These are phyloP conservation scores for Melospiza melodia DNA, from an alignment of 2,113 vertebrate genomes.

Conservation along the genomic window DNA sequence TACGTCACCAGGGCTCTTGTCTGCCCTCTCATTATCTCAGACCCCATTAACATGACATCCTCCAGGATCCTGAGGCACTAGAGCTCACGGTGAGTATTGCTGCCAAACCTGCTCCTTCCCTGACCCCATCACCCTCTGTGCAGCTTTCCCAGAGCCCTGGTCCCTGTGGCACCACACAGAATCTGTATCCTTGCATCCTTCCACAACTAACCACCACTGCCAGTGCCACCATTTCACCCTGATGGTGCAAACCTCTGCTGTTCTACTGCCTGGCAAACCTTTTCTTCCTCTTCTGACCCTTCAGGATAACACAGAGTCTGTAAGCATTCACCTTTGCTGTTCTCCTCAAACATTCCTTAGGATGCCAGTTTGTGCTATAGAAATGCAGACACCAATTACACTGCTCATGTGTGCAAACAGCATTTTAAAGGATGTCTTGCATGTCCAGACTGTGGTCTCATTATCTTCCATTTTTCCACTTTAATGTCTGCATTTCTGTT, in stretches of 20 bases:
- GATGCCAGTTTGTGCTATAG: not conserved
- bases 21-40: not conserved
- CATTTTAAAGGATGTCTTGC: not conserved
- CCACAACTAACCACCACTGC: not conserved
- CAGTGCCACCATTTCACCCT: not conserved
- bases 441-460: not conserved
- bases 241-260: not conserved
- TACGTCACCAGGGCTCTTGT: not conserved
- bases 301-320: not conserved
- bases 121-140: not conserved
- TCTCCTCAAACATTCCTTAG: not conserved
- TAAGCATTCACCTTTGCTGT: not conserved
- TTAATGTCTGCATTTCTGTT: not conserved
- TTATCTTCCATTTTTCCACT: not conserved
- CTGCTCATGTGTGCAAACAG: not conserved
- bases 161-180: not conserved
- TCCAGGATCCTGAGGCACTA: not conserved
- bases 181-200: accelerated
- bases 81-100: not conserved
- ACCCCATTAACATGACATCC: not conserved
- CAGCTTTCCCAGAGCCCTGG: not conserved
- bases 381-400: not conserved
- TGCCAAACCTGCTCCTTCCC: not conserved
- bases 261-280: not conserved
- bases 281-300: not conserved